phyloP scores from a whole-genome alignment of 2,113 vertebrate genomes.

The mouse (Mus musculus) region DNA sequence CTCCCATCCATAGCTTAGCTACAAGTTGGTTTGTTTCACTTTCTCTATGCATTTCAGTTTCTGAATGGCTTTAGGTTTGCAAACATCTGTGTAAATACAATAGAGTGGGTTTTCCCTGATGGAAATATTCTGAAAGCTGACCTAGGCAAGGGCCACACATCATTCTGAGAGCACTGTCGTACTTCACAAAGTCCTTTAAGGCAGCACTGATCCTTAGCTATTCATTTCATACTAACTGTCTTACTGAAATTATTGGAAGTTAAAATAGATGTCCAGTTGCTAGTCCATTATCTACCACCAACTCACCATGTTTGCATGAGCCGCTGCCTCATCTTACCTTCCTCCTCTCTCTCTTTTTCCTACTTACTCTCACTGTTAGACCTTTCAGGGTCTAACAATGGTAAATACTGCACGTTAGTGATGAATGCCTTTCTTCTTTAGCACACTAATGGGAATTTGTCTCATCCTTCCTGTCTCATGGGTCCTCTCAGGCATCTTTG shows the following conservation, averaged over 20 bases:
- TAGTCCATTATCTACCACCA: too few relatives aligned
- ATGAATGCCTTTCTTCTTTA: not conserved
- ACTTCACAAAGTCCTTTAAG: not conserved
- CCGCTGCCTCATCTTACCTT: not conserved
- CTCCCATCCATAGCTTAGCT: not conserved
- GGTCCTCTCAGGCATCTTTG: not conserved
- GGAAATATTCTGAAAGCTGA: not conserved
- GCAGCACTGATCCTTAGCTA: not conserved
- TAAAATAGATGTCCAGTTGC: not conserved
- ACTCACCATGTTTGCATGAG: not conserved
- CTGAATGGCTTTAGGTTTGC: conserved; percentile 1
- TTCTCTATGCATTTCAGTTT: conserved; percentile 15
- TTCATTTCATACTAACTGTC: not conserved
- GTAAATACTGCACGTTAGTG: not conserved
- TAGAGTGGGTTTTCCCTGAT: not conserved
- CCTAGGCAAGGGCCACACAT: not conserved
- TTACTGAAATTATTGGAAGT: not conserved
- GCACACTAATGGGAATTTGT: not conserved
- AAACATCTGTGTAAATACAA: not conserved
- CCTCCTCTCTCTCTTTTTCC: not conserved
- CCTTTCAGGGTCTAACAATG: not conserved
- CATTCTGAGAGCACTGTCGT: not conserved
- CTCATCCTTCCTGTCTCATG: not conserved
- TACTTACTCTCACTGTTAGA: not conserved
- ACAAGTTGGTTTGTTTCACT: not conserved